Conservation (phyloP, 2,888 invertebrate species). For the Eupithecia insigniata region DNA sequence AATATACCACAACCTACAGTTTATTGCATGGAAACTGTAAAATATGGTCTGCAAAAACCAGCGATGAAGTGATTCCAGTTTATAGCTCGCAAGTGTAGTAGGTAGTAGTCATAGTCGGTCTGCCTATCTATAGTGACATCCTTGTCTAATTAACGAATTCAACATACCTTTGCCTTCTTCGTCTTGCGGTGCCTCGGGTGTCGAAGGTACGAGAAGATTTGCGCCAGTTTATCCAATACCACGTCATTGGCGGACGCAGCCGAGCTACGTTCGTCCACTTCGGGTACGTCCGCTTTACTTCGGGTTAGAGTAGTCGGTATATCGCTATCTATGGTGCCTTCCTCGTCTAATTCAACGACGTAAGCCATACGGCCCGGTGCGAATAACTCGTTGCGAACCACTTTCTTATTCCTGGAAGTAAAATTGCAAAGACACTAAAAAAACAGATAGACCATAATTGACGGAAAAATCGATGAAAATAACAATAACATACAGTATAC, state of each 20-base stretch:
- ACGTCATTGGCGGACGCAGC: constrained; percentile 88
- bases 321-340: constrained; percentile 87
- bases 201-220: constrained; percentile 97
- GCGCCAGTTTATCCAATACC: constrained; percentile 98
- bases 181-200: constrained; percentile 91
- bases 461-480: too few species aligned
- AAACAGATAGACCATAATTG: too few species aligned
- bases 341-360: constrained; percentile 96
- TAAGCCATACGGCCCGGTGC: constrained; percentile 99
- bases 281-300: constrained; percentile 95
- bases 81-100: too few species aligned
- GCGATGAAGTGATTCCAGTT: too few species aligned
- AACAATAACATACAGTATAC: too few species aligned
- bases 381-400: constrained; percentile 95
- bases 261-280: constrained; percentile 83
- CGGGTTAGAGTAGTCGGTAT: constrained; percentile 98
- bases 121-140: not conserved
- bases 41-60: too few species aligned
- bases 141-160: not conserved
- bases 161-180: constrained; percentile 87
- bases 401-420: constrained; percentile 86
- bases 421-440: not conserved
- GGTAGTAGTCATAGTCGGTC: not conserved
- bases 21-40: too few species aligned
- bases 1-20: too few species aligned